Conservation (phyloP, 64 coral and sea anemone genomes). For the Catalaphyllia jardinei region DNA sequence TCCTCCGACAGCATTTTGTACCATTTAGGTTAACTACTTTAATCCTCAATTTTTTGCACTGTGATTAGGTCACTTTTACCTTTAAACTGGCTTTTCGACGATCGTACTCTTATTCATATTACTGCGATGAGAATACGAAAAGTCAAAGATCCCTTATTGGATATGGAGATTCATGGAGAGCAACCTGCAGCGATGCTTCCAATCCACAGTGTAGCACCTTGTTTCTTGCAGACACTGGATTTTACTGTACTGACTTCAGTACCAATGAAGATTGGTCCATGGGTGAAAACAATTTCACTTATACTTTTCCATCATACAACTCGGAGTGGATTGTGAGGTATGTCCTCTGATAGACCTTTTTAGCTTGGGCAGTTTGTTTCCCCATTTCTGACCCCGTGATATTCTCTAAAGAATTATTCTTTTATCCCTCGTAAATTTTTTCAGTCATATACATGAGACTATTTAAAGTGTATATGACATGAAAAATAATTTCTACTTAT, state of each 20-base stretch:
- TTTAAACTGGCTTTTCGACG: constrained; percentile 62
- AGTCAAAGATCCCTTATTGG: constrained; percentile 15
- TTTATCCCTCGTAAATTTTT: too few relatives aligned
- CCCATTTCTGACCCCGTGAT: too few relatives aligned
- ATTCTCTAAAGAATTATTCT: too few relatives aligned
- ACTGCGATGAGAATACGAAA: constrained; percentile 36
- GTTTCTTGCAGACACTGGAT: background rate
- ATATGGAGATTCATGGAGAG: constrained; percentile 18
- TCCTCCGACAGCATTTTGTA: too few relatives aligned
- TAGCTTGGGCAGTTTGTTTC: too few relatives aligned
- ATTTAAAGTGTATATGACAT: too few relatives aligned
- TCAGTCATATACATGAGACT: too few relatives aligned
- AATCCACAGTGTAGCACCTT: background rate
- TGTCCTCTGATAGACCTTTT: too few relatives aligned
- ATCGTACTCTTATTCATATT: constrained; percentile 7
- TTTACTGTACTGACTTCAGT: constrained; percentile 67
- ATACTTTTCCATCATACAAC: constrained; percentile 27
- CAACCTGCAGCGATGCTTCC: background rate
- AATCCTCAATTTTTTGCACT: too few relatives aligned
- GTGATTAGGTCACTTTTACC: constrained; percentile 40
- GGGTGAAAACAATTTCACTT: constrained; percentile 65
- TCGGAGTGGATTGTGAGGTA: background rate
- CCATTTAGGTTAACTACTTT: too few relatives aligned
- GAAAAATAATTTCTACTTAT: too few relatives aligned
- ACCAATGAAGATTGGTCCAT: constrained; percentile 62